Base-by-base conservation (phyloP, 92 coral and sea anemone species). In the Diadumene lineata region DNA sequence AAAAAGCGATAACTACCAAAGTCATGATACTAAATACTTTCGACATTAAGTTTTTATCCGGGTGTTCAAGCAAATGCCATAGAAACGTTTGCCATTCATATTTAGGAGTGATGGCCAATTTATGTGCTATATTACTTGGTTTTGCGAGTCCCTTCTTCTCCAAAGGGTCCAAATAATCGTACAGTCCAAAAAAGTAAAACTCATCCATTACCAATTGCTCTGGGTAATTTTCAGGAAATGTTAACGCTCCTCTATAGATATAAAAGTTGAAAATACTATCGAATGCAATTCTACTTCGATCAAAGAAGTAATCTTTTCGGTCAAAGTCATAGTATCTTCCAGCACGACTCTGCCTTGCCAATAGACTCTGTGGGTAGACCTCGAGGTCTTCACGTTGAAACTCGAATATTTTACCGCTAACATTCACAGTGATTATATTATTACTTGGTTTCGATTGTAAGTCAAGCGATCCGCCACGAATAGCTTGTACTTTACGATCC, bases 201-300 rank as follows among this genome's bases (percentile, higher is more conserved):
- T 86, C 91, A 32, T 86, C 91, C 7, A 76, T 74, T 24, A 86
- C 16, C 6, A 86, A 84, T 33, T 81, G 87, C 78, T 81, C 87
- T 1, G 91, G 91, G 50, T 55, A 86, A 60, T 77, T 60, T 29
- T 72, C 84, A 13, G 91, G 91, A 24, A 71, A 31, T 0, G 66
- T 65, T 1, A 86, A 25, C 1, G 23, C 55, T 11, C 91, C 91
- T 30, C 61, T 28, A 11, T 66, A 43, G 29, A 43, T 70, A 60
- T 81, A 86, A 25, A 86, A 86, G 31, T 28, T 67, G 51, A 63
- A 81, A 50, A 86, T 79, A 34, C 80, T 78, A 31, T 81, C 91
- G 38, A 86, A 86, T 13, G 87, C 91, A 21, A 69, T 66, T 10
- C 91, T 86, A 68, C 81, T 86, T 30, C 91, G 68, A 31, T 86